These are phyloP conservation scores for Lagopus muta DNA, from an alignment of 2,113 vertebrate species.

Conservation along the genomic window DNA sequence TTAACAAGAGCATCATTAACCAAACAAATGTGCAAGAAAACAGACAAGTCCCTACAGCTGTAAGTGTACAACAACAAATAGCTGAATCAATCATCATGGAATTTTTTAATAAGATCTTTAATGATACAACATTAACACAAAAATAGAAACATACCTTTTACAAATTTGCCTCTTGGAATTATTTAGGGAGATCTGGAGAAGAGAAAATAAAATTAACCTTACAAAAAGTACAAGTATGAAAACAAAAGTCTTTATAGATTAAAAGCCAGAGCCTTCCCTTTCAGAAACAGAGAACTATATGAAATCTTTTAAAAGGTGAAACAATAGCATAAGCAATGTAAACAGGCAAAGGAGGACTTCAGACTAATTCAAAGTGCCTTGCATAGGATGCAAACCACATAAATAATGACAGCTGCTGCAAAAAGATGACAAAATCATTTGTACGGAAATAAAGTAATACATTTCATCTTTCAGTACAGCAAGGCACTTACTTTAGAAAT, in stretches of 20 bases:
- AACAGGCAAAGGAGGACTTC: background rate
- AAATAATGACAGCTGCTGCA: background rate
- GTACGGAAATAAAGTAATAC: background rate
- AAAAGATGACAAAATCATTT: background rate
- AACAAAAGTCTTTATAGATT: background rate
- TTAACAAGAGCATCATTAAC: background rate
- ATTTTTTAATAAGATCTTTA: background rate
- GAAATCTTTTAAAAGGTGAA: background rate
- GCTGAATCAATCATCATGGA: background rate
- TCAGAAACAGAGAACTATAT: background rate
- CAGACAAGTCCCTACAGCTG: background rate
- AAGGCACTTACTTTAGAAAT: conserved; percentile 77
- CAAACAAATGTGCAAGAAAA: background rate
- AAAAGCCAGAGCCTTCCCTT: background rate
- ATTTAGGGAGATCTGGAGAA: conserved; percentile 71
- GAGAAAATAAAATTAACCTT: conserved; percentile 2
- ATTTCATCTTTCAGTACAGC: background rate
- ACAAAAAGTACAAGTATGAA: background rate
- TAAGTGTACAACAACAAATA: background rate
- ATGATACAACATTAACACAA: background rate
- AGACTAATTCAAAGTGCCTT: background rate
- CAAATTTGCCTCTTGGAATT: conserved; percentile 74
- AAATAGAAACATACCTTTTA: conserved; percentile 76
- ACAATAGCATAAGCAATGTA: background rate
- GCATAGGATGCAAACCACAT: background rate